Evolutionary conservation across 2,113 vertebrate species (phyloP).

Genomic region (Coryphaenoides rupestris): DNA sequence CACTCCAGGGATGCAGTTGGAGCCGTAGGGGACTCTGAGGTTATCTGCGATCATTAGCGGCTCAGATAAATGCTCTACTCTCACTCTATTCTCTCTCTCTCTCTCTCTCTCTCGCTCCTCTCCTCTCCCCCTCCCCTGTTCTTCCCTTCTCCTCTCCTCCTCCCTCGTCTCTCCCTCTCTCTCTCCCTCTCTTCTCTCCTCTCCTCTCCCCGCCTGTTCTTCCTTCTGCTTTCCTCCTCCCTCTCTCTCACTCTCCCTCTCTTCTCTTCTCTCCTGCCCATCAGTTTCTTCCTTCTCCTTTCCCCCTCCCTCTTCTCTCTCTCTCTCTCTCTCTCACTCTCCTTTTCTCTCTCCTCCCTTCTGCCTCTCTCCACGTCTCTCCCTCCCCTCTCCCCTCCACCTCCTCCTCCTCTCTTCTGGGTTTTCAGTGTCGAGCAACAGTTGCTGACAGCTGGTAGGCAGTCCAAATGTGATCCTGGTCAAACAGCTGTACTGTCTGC

Average conservation of each 20-base stretch:
- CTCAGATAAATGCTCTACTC: slow-evolving; percentile 46
- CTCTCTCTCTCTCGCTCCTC: background rate
- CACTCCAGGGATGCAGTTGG: slow-evolving; percentile 57
- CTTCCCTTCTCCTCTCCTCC: background rate
- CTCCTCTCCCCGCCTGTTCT: too few species aligned
- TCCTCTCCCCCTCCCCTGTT: background rate
- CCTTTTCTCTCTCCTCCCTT: background rate
- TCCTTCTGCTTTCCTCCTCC: too few species aligned
- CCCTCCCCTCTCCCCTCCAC: too few species aligned
- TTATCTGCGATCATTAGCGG: slow-evolving; percentile 72
- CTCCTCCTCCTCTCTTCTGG: background rate
- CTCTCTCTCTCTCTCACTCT: background rate
- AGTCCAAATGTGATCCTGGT: slow-evolving; percentile 51
- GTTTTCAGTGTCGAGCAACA: slow-evolving; percentile 37
- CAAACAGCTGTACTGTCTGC: slow-evolving; percentile 64
- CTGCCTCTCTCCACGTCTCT: too few species aligned
- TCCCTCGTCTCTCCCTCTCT: slow-evolving; percentile 2
- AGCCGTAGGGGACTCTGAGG: slow-evolving; percentile 59
- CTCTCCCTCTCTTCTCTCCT: background rate
- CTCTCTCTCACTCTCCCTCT: too few species aligned
- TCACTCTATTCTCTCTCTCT: background rate
- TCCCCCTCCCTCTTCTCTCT: background rate
- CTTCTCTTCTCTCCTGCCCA: slow-evolving; percentile 3
- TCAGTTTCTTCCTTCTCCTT: background rate
- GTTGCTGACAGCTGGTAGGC: slow-evolving; percentile 64